Evolutionary conservation across 1,140 invertebrate genomes (phyloP).

Genomic region (Penaeus chinensis): DNA sequence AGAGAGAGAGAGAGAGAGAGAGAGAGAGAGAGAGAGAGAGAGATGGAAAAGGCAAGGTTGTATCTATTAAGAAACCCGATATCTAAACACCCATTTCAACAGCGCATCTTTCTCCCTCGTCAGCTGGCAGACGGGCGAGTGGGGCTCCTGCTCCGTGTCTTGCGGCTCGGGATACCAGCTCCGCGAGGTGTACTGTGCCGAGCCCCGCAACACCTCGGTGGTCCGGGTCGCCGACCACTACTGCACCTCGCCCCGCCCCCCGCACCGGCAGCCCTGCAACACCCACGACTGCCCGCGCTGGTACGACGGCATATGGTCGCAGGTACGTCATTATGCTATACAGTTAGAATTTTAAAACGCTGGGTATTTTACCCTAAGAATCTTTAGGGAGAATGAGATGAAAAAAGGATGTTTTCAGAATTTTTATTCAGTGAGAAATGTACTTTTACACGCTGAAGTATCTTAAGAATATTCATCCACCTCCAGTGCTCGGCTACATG

Average conservation of each 20-base stretch:
- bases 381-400: too few relatives aligned
- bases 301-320: constrained; percentile 86
- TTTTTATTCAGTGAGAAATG: background rate
- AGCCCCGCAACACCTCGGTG: constrained; percentile 38
- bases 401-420: too few relatives aligned
- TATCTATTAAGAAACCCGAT: background rate
- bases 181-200: constrained; percentile 80
- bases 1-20: background rate
- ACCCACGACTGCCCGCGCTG: constrained; percentile 85
- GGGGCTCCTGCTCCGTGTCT: constrained; percentile 84
- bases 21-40: background rate
- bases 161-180: constrained; percentile 81
- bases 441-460: too few relatives aligned
- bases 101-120: constrained; percentile 63
- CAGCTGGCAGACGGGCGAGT: constrained; percentile 89
- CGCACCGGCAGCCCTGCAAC: constrained; percentile 83
- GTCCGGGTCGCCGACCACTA: constrained; percentile 58
- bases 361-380: too few relatives aligned
- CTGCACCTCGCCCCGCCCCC: constrained; percentile 77
- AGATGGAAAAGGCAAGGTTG: background rate
- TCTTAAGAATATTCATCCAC: background rate
- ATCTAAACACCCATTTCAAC: background rate
- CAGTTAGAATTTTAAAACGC: too few relatives aligned
- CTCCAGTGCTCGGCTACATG: constrained; percentile 69
- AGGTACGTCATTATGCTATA: constrained; percentile 74